These are phyloP conservation scores for Stegastes partitus DNA, from an alignment of 2,113 vertebrate genomes.

Conservation along the genomic window DNA sequence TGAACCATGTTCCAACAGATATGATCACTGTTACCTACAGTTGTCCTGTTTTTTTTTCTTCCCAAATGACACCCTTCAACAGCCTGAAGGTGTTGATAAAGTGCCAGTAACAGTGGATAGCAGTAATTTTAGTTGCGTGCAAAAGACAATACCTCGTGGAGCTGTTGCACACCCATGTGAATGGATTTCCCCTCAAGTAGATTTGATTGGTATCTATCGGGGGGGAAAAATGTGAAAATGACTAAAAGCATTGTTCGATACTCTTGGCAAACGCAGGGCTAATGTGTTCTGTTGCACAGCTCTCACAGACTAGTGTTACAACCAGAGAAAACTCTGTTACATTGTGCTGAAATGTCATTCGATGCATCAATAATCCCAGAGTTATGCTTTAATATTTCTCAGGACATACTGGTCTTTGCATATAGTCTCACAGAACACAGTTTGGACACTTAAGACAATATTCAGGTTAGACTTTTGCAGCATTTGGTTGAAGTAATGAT, in stretches of 20 bases:
- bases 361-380: constrained; percentile 40
- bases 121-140: constrained; percentile 74
- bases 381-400: constrained; percentile 22
- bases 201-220: constrained; percentile 66
- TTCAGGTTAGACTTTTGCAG: constrained; percentile 67
- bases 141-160: constrained; percentile 60
- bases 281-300: constrained; percentile 27
- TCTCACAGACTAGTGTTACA: constrained; percentile 54
- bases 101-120: constrained; percentile 41
- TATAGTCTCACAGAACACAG: constrained; percentile 44
- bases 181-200: constrained; percentile 65
- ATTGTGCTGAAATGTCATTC: constrained; percentile 35
- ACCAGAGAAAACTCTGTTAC: constrained; percentile 12
- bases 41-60: constrained; percentile 15
- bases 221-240: constrained; percentile 37
- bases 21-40: constrained; percentile 16
- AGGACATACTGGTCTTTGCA: constrained; percentile 44
- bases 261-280: constrained; percentile 42
- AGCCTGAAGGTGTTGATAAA: constrained; percentile 62
- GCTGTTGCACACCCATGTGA: constrained; percentile 48
- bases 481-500: constrained; percentile 79
- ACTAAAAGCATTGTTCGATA: constrained; percentile 64
- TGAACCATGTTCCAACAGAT: constrained; percentile 37
- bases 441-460: constrained; percentile 57
- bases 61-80: constrained; percentile 47